phyloP scores from a whole-genome alignment of 1,140 invertebrate species.

The Caenorhabditis inopinata region DNA sequence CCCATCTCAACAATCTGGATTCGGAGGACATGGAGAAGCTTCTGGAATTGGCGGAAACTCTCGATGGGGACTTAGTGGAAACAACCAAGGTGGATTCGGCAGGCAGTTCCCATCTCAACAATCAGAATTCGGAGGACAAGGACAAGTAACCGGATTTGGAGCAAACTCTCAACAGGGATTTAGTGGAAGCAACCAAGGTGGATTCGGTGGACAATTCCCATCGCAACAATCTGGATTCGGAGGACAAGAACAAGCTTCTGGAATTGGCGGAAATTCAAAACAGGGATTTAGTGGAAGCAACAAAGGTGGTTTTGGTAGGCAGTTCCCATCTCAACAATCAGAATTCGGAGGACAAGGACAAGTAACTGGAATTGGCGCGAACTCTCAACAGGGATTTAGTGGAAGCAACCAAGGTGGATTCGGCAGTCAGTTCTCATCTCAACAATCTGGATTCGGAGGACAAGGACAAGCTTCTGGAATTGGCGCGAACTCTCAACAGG shows the following conservation, averaged over 20 bases:
- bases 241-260: neutral
- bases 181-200: neutral
- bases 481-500: neutral
- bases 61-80: neutral
- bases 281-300: neutral
- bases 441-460: neutral
- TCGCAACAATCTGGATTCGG: neutral
- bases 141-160: neutral
- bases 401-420: too few relatives aligned
- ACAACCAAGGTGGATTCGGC: too few relatives aligned
- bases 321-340: neutral
- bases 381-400: neutral
- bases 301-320: too few relatives aligned
- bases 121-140: neutral
- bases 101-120: neutral
- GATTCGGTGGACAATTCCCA: neutral
- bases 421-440: too few relatives aligned
- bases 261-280: neutral
- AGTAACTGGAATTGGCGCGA: neutral
- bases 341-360: neutral
- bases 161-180: neutral
- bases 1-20: neutral
- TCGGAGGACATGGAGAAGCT: neutral
- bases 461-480: neutral
- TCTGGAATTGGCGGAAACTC: neutral